Percentiles rank a stretch among this genome's conserved stretches.
Evolutionary conservation across 1,140 invertebrate genomes (phyloP).

Genomic region (Ceratoteleas bidentatus): DNA sequence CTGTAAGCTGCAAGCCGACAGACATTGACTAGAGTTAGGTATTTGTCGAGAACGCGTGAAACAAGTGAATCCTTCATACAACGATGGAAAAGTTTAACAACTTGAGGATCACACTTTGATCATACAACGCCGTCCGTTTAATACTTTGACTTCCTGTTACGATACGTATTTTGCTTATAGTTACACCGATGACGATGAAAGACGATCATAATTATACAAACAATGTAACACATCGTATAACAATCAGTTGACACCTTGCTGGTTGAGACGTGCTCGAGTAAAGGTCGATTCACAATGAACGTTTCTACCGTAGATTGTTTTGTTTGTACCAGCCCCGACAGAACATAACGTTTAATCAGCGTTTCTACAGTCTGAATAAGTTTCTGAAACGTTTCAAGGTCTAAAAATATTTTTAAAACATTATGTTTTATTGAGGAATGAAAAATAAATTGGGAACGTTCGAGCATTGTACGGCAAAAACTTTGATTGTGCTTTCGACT

Average conservation of each 20-base stretch:
- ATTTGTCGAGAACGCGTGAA: constrained; percentile 36
- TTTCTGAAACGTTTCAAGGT: no score
- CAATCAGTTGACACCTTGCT: constrained; percentile 28
- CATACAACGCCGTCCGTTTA: constrained; percentile 17
- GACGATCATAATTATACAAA: constrained; percentile 44
- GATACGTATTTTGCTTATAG: constrained; percentile 36
- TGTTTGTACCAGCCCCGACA: no score
- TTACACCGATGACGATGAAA: constrained; percentile 39
- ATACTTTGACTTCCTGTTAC: constrained; percentile 9
- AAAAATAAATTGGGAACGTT: no score
- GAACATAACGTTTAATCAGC: no score
- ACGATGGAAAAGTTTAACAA: not conserved
- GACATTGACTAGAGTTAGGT: constrained; percentile 53
- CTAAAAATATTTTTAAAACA: no score
- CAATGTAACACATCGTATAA: constrained; percentile 43
- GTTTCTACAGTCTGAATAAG: no score
- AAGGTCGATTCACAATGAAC: no score
- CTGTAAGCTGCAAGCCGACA: constrained; percentile 3
- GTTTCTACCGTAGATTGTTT: no score
- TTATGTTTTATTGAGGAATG: no score
- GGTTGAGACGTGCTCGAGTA: constrained; percentile 15
- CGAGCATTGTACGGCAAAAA: no score
- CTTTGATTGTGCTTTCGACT: no score
- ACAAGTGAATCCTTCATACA: constrained; percentile 18
- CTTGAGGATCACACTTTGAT: constrained; percentile 21